Percentiles rank a stretch among this genome's conserved stretches.
phyloP scores from a whole-genome alignment of 1,140 invertebrate species.

The Saccostrea echinata region DNA sequence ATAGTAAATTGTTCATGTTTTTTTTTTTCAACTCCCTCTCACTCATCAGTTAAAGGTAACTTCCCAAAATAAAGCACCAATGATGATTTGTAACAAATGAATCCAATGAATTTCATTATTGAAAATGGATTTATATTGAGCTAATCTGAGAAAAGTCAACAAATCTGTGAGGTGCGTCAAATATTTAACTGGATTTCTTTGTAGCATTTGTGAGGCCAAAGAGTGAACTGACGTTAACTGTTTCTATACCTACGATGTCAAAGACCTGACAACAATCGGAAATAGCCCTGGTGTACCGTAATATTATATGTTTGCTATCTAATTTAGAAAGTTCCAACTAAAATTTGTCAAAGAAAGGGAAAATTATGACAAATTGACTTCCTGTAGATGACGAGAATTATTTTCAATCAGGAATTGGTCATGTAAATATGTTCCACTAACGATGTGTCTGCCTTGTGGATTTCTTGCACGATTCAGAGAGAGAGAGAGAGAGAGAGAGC shows the following conservation, averaged over 20 bases:
- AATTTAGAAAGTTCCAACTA: not conserved
- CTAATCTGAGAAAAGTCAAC: conserved; percentile 8
- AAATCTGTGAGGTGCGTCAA: not conserved
- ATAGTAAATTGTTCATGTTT: too few species aligned
- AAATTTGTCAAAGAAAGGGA: not conserved
- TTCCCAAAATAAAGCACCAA: not conserved
- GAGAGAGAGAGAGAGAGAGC: conserved; percentile 33
- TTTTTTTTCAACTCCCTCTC: too few species aligned
- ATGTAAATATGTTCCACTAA: not conserved
- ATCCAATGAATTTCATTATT: not conserved
- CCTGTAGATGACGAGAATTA: not conserved
- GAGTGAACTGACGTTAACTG: not conserved
- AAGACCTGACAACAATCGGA: not conserved
- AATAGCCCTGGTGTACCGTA: not conserved
- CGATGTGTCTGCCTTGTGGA: not conserved
- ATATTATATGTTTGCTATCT: conserved; percentile 21
- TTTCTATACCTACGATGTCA: not conserved
- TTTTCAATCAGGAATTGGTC: not conserved
- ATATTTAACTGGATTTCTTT: not conserved
- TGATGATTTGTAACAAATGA: not conserved
- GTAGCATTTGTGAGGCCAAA: not conserved
- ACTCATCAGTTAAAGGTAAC: too few species aligned
- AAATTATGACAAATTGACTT: not conserved
- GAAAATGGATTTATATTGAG: not conserved
- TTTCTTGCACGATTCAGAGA: not conserved